phyloP scores from a whole-genome alignment of 1,140 invertebrate species.

The Protaetia brevitarsis region DNA sequence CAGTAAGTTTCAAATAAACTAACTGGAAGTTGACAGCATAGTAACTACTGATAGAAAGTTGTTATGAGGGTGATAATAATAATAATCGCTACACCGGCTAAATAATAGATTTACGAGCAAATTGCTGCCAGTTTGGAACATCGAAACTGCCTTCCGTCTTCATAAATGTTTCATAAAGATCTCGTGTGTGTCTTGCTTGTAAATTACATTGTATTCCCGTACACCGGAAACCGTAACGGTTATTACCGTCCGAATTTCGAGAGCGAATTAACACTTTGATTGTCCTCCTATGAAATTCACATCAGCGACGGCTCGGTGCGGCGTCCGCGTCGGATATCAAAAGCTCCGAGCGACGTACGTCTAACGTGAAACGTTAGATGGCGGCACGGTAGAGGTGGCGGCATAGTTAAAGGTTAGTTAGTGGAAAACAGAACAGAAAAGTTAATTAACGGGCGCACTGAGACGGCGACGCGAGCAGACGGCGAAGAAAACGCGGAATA shows the following conservation, averaged over 20 bases:
- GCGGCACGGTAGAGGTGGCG: not conserved
- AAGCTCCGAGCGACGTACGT: not conserved
- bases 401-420: constrained; percentile 13
- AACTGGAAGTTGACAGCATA: no score
- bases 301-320: not conserved
- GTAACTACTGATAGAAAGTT: no score
- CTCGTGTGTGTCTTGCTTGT: not conserved
- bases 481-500: not conserved
- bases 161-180: not conserved
- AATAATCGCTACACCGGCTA: not conserved
- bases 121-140: not conserved
- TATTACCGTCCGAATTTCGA: constrained; percentile 13
- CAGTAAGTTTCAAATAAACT: no score
- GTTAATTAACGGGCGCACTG: constrained; percentile 2
- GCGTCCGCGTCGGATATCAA: no score
- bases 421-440: constrained; percentile 5
- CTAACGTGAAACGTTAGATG: not conserved
- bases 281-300: constrained; percentile 10
- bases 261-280: constrained; percentile 10
- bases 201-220: not conserved
- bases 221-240: not conserved
- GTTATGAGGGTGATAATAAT: not conserved
- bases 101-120: not conserved
- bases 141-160: not conserved
- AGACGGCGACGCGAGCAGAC: not conserved